Evolutionary conservation across 2,888 invertebrate genomes (phyloP), one percentile per base, ranked within the genome.

Genomic region (Linnaemya tessellans): DNA sequence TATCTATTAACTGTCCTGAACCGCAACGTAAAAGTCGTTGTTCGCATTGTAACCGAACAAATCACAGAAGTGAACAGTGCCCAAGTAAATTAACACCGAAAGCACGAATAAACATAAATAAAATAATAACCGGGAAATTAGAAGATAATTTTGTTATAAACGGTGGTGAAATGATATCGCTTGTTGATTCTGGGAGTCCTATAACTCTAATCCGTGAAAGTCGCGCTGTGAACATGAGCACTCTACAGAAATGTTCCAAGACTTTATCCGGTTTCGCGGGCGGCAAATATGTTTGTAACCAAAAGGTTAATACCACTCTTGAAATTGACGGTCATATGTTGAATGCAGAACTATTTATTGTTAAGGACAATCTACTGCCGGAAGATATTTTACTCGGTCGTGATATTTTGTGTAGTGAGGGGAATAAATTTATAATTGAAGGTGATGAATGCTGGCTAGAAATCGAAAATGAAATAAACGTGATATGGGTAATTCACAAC

Each of bases 1-100:
- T 46, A n/a, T 15, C 30, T 0, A 67, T 49, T 25, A 46, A 67
- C 49, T 67, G 67, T 10, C 30, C 25, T 0, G 67, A 67, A 30
- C 49, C 67, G 2, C 49, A 67, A 9, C 67, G 67, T 1, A 51
- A 67, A 15, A 9, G 8, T 25, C 67, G 67, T 10, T 67, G 67
- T 67, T 49, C 30, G n/a, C 49, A 35, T 10, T 67, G 67, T 13
- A 49, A 67, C 43, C 58, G 73, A 11, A 60, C 60, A 3, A 60
- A n/a, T 25, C 73, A 58, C 11, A 43, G 60, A n/a, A 10, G 73
- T 60, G 1, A 43, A 60, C 13, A 60, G 30, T 11, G 43, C 49
- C 7, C 35, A 73, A 1, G 58, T 25, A 11, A 4, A 38, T 8
- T 0, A 35, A 25, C 13, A 8, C 20, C 9, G 11, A 20, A 8